Conservation (phyloP, 2,888 invertebrate species). For the Dastarcus helophoroides region DNA sequence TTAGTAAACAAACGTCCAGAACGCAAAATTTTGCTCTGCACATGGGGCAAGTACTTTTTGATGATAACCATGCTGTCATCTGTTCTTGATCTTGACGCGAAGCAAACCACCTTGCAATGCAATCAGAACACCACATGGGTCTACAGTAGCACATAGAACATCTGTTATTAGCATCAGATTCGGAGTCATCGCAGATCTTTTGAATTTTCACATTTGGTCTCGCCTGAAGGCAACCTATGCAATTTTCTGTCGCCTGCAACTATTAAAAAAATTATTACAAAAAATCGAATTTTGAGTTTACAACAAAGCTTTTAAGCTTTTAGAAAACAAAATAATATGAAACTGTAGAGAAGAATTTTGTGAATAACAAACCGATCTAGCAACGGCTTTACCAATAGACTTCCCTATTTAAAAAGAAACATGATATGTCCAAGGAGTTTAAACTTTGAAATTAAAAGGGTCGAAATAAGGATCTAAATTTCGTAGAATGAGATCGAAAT, state of each 20-base stretch:
- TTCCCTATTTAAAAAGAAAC: too few species aligned
- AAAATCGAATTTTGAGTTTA: too few species aligned
- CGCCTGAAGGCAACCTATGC: constrained; percentile 81
- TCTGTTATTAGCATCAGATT: constrained; percentile 32
- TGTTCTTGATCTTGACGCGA: constrained; percentile 61
- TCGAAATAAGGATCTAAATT: too few species aligned
- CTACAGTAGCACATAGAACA: constrained; percentile 60
- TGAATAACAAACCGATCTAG: too few species aligned
- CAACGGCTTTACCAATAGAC: too few species aligned
- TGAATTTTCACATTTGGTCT: constrained; percentile 66
- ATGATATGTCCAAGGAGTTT: too few species aligned
- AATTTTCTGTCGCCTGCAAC: constrained; percentile 61
- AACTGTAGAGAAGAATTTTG: too few species aligned
- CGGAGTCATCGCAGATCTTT: constrained; percentile 53
- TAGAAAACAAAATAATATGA: too few species aligned
- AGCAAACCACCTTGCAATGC: constrained; percentile 81
- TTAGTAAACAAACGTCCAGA: constrained; percentile 57
- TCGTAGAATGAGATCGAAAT: too few species aligned
- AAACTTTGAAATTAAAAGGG: too few species aligned
- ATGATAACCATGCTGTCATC: constrained; percentile 66
- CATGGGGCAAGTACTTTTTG: constrained; percentile 79
- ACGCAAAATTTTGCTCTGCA: constrained; percentile 78
- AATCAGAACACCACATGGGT: constrained; percentile 83
- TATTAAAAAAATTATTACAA: constrained; percentile 6
- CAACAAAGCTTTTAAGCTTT: too few species aligned